Percentiles rank a stretch among this genome's conserved stretches.
Evolutionary conservation across 2,113 vertebrate species (phyloP).

Genomic region (Blennius ocellaris): DNA sequence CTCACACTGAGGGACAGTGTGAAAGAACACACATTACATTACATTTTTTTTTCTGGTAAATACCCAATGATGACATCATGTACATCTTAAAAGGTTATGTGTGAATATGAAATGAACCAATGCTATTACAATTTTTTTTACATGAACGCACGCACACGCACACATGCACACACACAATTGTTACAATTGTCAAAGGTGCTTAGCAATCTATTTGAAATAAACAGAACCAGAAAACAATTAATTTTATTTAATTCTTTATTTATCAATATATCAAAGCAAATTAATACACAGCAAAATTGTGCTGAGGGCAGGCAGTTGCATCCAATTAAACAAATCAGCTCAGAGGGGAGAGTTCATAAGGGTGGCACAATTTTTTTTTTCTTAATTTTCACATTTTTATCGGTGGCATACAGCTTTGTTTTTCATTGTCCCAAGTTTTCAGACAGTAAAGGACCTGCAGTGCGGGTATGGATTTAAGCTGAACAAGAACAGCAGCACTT

Average conservation of each 20-base stretch:
- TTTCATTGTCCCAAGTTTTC: constrained; percentile 76
- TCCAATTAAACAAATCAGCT: constrained; percentile 75
- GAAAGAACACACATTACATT: neutral
- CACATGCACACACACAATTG: no score
- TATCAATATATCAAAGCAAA: constrained; percentile 75
- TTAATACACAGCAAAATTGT: constrained; percentile 82
- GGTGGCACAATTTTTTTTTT: constrained; percentile 62
- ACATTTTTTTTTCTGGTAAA: neutral
- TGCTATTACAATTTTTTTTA: neutral
- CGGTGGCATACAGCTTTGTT: constrained; percentile 35
- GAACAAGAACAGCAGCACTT: constrained; percentile 63
- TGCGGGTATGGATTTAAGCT: constrained; percentile 48
- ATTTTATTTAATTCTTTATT: constrained; percentile 71
- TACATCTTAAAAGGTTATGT: neutral
- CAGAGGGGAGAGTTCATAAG: constrained; percentile 61
- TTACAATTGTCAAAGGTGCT: no score
- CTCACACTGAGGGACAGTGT: neutral
- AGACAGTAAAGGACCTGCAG: constrained; percentile 78
- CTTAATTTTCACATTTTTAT: constrained; percentile 31
- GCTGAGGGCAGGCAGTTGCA: constrained; percentile 69
- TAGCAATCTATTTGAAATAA: no score
- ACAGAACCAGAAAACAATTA: constrained; percentile 6
- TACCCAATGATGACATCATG: neutral
- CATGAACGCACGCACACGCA: neutral
- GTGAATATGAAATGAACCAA: neutral